These are phyloP conservation scores for Arctopsyche grandis DNA, from an alignment of 1,140 invertebrate species.

Conservation along the genomic window DNA sequence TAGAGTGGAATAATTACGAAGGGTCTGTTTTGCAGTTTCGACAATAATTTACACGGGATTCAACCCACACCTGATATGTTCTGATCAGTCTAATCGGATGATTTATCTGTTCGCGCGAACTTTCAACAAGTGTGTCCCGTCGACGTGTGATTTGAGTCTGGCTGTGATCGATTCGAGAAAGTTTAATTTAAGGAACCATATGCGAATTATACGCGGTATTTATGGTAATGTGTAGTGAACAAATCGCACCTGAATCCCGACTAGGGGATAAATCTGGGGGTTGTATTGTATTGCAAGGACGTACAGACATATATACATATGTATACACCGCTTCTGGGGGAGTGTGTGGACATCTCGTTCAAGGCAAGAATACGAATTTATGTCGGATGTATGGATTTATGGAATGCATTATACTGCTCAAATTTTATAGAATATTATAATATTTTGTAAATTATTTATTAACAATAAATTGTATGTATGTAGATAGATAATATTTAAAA, in stretches of 20 bases:
- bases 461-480: too few species aligned
- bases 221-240: background rate
- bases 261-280: background rate
- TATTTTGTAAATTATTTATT: too few species aligned
- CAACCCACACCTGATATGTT: conserved; percentile 45
- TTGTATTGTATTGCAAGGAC: background rate
- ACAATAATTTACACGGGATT: conserved; percentile 52
- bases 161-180: too few species aligned
- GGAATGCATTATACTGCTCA: too few species aligned
- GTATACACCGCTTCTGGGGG: too few species aligned
- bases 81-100: conserved; percentile 36
- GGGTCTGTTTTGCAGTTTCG: conserved; percentile 20
- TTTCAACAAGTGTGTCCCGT: conserved; percentile 5
- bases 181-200: too few species aligned
- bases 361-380: background rate
- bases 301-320: background rate
- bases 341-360: too few species aligned
- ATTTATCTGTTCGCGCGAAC: conserved; percentile 36
- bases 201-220: too few species aligned
- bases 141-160: too few species aligned
- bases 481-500: too few species aligned
- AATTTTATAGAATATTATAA: too few species aligned
- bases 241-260: conserved; percentile 11
- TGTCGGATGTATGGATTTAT: background rate
- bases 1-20: too few species aligned